Base-by-base conservation (phyloP, 37 sponge, comb jelly and placozoan species). In the Corticium candelabrum region DNA sequence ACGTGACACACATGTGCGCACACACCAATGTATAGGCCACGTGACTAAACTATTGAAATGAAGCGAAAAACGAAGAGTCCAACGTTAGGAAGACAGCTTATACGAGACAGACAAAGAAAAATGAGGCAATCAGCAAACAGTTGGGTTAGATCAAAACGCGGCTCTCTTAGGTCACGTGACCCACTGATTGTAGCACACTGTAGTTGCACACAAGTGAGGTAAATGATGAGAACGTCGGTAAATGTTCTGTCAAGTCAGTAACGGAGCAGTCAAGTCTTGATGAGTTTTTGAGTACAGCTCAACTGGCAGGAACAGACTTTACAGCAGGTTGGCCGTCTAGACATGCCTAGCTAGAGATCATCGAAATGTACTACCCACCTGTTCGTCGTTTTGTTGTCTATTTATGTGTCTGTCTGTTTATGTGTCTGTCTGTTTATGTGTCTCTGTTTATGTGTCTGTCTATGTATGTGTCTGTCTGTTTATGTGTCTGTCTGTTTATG, bases 281-380 rank as follows among this genome's bases (percentile, higher is more conserved):
- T 57, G 88, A 89, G 32, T 95, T 91, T 70, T 86, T 95, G 37
- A 76, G 85, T 37, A 95, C 92, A 0, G 96, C 96, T 32, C 43
- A 91, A 40, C 76, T 91, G 33, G 96, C 96, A 3, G 93, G 93
- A 3, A 91, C 90, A 0, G 96, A 95, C 41, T 95, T 95, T 68
- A 87, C 87, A 33, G 96, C 93, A 35, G 91, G 90, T 90, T 11
- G 0, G 80, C n/a, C n/a, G n/a, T 27, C 27, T 27, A 21, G n/a
- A n/a, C n/a, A n/a, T n/a, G n/a, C n/a, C n/a, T n/a, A n/a, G n/a
- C n/a, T n/a, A n/a, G n/a, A n/a, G n/a, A n/a, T n/a, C n/a, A n/a
- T n/a, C n/a, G n/a, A n/a, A n/a, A n/a, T n/a, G n/a, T n/a, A n/a
- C n/a, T n/a, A n/a, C n/a, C n/a, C n/a, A n/a, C n/a, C n/a, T n/a